These are phyloP conservation scores for Hermaeophaga mercurialis DNA, from an alignment of 2,888 invertebrate genomes.

Conservation along the genomic window DNA sequence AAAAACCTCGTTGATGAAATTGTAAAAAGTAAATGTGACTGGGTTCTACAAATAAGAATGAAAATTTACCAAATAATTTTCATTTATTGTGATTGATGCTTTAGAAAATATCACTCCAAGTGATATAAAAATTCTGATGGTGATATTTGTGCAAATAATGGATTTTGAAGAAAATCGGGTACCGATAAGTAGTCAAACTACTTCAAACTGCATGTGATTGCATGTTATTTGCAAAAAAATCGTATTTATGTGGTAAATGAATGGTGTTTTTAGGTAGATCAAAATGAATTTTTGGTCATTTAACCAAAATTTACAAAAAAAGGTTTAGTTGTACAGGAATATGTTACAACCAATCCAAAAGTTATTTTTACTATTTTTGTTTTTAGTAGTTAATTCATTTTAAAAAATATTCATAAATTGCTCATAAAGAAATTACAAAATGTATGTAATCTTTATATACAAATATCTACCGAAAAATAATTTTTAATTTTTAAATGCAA, in stretches of 20 bases:
- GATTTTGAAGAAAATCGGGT: slow-evolving; percentile 24
- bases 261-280: background rate
- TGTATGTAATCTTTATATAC: no score
- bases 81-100: slow-evolving; percentile 47
- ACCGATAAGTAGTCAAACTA: slow-evolving; percentile 24
- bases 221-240: slow-evolving; percentile 31
- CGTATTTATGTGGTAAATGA: slow-evolving; percentile 4
- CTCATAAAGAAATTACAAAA: no score
- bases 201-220: slow-evolving; percentile 29
- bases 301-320: background rate
- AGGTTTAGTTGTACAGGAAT: no score
- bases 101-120: slow-evolving; percentile 37
- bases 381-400: no score
- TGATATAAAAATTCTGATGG: slow-evolving; percentile 34
- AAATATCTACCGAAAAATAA: no score
- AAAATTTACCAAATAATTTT: slow-evolving; percentile 40
- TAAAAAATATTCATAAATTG: no score
- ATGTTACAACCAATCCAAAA: no score
- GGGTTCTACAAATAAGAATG: slow-evolving; percentile 29
- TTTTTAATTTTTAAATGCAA: no score
- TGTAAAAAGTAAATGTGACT: slow-evolving; percentile 32
- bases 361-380: no score
- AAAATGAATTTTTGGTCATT: background rate
- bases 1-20: slow-evolving; percentile 14
- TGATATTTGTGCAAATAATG: slow-evolving; percentile 35